Conservation (phyloP, 2,888 invertebrate species). For the Drosophila lacicola region DNA sequence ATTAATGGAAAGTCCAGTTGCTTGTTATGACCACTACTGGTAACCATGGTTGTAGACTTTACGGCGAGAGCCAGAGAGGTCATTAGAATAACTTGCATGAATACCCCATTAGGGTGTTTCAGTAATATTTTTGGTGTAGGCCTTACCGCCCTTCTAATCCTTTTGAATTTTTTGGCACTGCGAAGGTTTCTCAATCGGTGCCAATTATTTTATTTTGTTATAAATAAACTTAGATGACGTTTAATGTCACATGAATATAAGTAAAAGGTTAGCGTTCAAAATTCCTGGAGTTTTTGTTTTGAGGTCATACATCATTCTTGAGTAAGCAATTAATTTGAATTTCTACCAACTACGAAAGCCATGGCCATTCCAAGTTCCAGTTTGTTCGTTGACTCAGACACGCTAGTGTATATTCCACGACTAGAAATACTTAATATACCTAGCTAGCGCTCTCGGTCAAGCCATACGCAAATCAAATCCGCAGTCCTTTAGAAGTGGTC, state of each 20-base stretch:
- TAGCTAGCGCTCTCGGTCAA: slow-evolving; percentile 50
- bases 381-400: slow-evolving; percentile 36
- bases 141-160: slow-evolving; percentile 19
- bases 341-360: slow-evolving; percentile 31
- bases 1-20: slow-evolving; percentile 78
- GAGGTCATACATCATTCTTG: slow-evolving; percentile 18
- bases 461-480: slow-evolving; percentile 75
- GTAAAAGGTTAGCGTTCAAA: background rate
- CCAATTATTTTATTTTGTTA: no score
- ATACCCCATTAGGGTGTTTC: slow-evolving; percentile 57
- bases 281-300: background rate
- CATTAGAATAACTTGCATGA: slow-evolving; percentile 52
- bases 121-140: slow-evolving; percentile 15
- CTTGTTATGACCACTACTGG: slow-evolving; percentile 73
- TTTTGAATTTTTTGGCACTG: background rate
- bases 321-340: slow-evolving; percentile 42
- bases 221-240: background rate
- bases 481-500: slow-evolving; percentile 82
- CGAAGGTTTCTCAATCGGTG: no score
- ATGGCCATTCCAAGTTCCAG: slow-evolving; percentile 67
- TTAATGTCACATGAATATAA: slow-evolving; percentile 2
- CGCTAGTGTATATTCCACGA: slow-evolving; percentile 62
- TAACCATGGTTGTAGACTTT: slow-evolving; percentile 65
- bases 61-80: slow-evolving; percentile 58
- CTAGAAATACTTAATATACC: slow-evolving; percentile 69